A percentile compares a stretch with the other conserved stretches of the same genome.
Evolutionary conservation across 2,797 vertebrate species (phyloP).

Genomic region (Enteromius afrohamiltoni): DNA sequence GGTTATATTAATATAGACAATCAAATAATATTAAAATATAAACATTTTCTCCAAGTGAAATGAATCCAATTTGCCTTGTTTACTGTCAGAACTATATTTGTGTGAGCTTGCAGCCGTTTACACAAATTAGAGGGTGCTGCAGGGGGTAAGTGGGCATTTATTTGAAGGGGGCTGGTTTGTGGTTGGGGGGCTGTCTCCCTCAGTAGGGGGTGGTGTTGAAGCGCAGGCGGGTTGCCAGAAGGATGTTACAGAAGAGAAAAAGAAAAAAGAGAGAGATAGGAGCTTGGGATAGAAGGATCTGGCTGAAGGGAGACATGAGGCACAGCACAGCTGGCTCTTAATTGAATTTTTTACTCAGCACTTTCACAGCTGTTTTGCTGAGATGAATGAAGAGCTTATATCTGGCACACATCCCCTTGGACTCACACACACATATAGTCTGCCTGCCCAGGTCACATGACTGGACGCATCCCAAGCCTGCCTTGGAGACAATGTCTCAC

Average conservation of each 20-base stretch:
- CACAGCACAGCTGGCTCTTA: slow-evolving; percentile 82
- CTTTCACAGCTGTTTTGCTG: slow-evolving; percentile 76
- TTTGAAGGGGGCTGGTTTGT: slow-evolving; percentile 51
- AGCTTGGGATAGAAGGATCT: slow-evolving; percentile 47
- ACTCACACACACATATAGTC: slow-evolving; percentile 8
- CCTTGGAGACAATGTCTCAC: slow-evolving; percentile 17
- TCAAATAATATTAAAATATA: neutral
- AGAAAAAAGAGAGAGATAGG: slow-evolving; percentile 50
- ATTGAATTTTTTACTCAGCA: slow-evolving; percentile 81
- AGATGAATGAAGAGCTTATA: slow-evolving; percentile 59
- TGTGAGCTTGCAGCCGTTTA: slow-evolving; percentile 43
- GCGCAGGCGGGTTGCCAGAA: slow-evolving; percentile 73
- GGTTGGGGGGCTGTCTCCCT: slow-evolving; percentile 67
- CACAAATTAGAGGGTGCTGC: slow-evolving; percentile 26
- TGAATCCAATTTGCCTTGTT: neutral
- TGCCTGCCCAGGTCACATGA: slow-evolving; percentile 25
- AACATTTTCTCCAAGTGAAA: neutral
- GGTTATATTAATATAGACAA: neutral
- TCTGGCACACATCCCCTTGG: slow-evolving; percentile 45
- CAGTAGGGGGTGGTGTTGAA: slow-evolving; percentile 66
- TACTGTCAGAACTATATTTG: slow-evolving; percentile 26
- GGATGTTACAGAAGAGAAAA: slow-evolving; percentile 65
- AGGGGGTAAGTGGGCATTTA: slow-evolving; percentile 17
- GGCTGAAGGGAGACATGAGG: slow-evolving; percentile 73
- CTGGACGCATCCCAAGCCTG: slow-evolving; percentile 16